Conservation (phyloP, 1,140 invertebrate species). For the Leguminivora glycinivorella region DNA sequence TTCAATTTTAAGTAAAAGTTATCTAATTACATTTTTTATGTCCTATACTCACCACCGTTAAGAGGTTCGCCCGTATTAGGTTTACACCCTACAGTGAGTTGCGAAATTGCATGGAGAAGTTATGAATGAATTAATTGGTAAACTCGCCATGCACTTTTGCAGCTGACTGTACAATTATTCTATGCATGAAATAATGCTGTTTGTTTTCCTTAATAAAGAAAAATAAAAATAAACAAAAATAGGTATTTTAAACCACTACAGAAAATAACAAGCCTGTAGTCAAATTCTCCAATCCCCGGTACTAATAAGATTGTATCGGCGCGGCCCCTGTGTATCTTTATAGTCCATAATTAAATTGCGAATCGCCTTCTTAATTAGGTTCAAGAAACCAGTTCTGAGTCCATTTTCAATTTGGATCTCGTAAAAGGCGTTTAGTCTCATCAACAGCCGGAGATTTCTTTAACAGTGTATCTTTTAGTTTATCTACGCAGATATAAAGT, state of each 20-base stretch:
- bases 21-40: too few species aligned
- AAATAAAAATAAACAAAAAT: too few species aligned
- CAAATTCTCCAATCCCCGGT: slow-evolving; percentile 1
- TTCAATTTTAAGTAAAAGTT: too few species aligned
- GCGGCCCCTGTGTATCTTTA: slow-evolving; percentile 53
- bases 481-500: neutral
- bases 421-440: slow-evolving; percentile 34
- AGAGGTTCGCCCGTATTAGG: too few species aligned
- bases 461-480: neutral
- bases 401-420: slow-evolving; percentile 43
- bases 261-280: neutral
- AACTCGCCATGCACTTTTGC: too few species aligned
- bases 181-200: too few species aligned
- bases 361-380: slow-evolving; percentile 72
- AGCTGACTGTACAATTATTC: too few species aligned
- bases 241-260: neutral
- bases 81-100: too few species aligned
- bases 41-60: too few species aligned
- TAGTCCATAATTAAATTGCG: slow-evolving; percentile 68
- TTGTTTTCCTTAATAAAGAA: too few species aligned
- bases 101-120: too few species aligned
- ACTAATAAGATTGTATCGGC: neutral
- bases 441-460: neutral
- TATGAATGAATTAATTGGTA: too few species aligned
- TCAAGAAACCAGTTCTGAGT: slow-evolving; percentile 47